phyloP scores from a whole-genome alignment of 2,888 invertebrate species.

The Tinea trinotella region DNA sequence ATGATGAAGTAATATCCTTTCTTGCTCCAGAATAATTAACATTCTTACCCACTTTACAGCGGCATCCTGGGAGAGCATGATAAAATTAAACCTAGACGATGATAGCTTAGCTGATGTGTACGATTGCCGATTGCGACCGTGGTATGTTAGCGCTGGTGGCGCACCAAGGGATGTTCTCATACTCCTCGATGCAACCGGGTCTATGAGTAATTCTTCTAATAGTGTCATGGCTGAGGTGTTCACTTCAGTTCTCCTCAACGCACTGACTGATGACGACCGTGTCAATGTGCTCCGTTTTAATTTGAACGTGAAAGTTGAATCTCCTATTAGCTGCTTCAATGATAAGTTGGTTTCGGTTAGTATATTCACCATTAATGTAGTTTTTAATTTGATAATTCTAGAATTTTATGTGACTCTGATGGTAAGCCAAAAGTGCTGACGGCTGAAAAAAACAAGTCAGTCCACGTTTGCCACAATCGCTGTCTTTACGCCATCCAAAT shows the following conservation, averaged over 20 bases:
- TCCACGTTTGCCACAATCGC: too few species aligned
- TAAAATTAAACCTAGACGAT: constrained; percentile 33
- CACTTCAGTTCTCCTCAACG: constrained; percentile 50
- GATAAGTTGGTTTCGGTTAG: constrained; percentile 54
- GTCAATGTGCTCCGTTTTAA: constrained; percentile 58
- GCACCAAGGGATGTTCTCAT: constrained; percentile 58
- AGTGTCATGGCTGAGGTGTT: constrained; percentile 44
- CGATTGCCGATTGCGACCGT: constrained; percentile 58
- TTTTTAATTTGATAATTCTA: neutral
- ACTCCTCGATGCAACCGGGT: constrained; percentile 56
- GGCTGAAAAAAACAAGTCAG: too few species aligned
- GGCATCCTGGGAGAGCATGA: constrained; percentile 53
- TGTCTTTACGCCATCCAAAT: too few species aligned
- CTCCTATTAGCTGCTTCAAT: constrained; percentile 53
- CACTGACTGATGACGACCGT: constrained; percentile 59
- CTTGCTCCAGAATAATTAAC: too few species aligned
- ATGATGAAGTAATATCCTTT: too few species aligned
- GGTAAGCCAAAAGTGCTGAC: too few species aligned
- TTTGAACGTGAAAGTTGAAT: constrained; percentile 33
- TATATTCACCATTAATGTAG: too few species aligned
- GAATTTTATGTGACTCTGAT: too few species aligned
- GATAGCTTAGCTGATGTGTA: constrained; percentile 41
- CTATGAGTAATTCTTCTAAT: constrained; percentile 56
- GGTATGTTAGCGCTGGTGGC: constrained; percentile 60
- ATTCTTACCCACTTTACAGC: too few species aligned